Evolutionary conservation across 2,888 invertebrate genomes (phyloP), one percentile per base, ranked within the genome.

Genomic region (Coenonympha glycerion): DNA sequence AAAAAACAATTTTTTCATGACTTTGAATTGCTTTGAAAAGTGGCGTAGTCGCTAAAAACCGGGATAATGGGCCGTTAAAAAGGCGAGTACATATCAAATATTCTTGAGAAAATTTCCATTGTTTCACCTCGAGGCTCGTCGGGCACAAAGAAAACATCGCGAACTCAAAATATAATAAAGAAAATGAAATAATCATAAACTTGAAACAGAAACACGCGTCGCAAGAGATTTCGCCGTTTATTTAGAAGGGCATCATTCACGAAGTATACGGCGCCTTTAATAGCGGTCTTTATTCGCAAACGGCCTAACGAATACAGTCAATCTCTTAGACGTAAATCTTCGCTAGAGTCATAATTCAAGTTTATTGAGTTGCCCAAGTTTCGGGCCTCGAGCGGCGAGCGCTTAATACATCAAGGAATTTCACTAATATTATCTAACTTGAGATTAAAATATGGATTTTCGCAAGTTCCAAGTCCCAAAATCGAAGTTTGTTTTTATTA

Each of bases 311-410:
- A 78, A 80, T 76, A 74, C 79, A 81, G 79, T 81, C 79, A 77
- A 80, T 82, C 74, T 77, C 69, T 68, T 64, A 63, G 66, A 69
- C 76, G 75, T 83, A 80, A 81, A 83, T 82, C 80, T 80, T 72
- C 63, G 62, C 62, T 72, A 69, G 68, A 71, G 71, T 75, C 73
- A 76, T 83, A 82, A 80, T 71, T 85, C 77, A 83, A 73, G 68
- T 80, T 81, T 78, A 81, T 82, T 72, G 80, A 79, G 79, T 79
- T 79, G 13, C 69, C 60, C 67, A 71, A 71, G 74, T 71, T 75
- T 68, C 63, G 69, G 69, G 76, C 70, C 70, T 68, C 49, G 46
- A 56, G 61, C 58, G 47, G 31, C 48, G 53, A 56, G 49, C 47
- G 53, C 53, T 59, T 51, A n/a, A 57, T 59, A 57, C 59, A 59